phyloP scores from a whole-genome alignment of 2,888 invertebrate genomes.

The Parasteatoda lunata region DNA sequence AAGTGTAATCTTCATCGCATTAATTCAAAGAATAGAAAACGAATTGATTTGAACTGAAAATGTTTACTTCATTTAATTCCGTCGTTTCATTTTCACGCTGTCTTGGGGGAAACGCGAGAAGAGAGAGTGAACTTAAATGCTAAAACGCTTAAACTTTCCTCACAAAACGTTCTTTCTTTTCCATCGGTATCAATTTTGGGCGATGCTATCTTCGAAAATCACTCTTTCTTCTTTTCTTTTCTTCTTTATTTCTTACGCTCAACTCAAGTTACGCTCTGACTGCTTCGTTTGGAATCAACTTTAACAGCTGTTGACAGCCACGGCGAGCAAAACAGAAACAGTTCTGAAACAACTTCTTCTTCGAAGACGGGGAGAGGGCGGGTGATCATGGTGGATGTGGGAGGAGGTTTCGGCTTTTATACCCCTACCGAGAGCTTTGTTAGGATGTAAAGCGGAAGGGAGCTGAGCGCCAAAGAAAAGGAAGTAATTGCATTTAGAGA shows the following conservation, averaged over 20 bases:
- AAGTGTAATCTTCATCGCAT: background rate
- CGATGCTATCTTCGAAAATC: conserved; percentile 19
- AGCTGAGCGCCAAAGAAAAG: conserved; percentile 22
- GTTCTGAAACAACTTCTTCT: conserved; percentile 44
- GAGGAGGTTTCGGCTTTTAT: conserved; percentile 8
- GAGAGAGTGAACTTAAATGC: conserved; percentile 24
- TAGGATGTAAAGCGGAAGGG: conserved; percentile 25
- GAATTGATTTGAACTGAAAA: too few relatives aligned
- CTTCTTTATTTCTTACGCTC: conserved; percentile 14
- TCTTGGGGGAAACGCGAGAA: too few relatives aligned
- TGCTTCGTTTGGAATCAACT: conserved; percentile 20
- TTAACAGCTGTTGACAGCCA: conserved; percentile 58
- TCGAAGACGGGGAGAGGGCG: background rate
- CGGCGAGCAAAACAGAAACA: conserved; percentile 29
- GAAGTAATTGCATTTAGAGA: conserved; percentile 58
- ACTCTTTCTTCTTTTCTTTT: conserved; percentile 24
- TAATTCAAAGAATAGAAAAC: background rate
- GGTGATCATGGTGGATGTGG: conserved; percentile 1
- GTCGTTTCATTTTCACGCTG: too few relatives aligned
- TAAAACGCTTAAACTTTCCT: conserved; percentile 35
- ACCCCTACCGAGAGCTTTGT: conserved; percentile 21
- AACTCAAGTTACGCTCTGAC: conserved; percentile 36
- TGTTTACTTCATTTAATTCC: too few relatives aligned
- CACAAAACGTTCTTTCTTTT: background rate
- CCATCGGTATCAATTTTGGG: conserved; percentile 64